phyloP scores from a whole-genome alignment of 2,888 invertebrate species.

The Coenonympha arcania region DNA sequence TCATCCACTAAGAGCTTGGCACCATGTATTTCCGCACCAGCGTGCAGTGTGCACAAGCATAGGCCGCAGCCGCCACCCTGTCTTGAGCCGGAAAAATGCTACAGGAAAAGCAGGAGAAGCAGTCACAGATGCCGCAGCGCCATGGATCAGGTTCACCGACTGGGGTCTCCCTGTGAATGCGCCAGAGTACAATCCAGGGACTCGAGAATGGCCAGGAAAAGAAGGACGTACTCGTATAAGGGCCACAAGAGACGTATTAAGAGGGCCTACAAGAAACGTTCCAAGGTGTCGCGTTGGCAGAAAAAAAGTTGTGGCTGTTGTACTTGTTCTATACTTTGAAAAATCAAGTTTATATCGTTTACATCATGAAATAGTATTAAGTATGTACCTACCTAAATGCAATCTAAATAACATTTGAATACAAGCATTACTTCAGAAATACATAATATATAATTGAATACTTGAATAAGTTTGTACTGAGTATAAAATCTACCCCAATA shows the following conservation, averaged over 20 bases:
- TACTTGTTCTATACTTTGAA: conserved; percentile 47
- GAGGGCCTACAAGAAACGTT: conserved; percentile 42
- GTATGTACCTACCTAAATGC: no score
- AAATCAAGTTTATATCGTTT: neutral
- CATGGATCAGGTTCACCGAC: conserved; percentile 44
- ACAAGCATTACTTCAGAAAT: no score
- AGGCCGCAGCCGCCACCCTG: conserved; percentile 56
- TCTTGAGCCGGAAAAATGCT: conserved; percentile 55
- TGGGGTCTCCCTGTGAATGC: conserved; percentile 49
- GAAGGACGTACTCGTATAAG: conserved; percentile 35
- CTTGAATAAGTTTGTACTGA: no score
- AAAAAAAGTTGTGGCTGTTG: conserved; percentile 46
- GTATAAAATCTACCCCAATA: no score
- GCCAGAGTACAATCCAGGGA: conserved; percentile 42
- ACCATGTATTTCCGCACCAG: conserved; percentile 56
- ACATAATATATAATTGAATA: no score
- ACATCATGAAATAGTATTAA: neutral
- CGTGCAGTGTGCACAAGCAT: conserved; percentile 55
- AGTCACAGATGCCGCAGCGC: conserved; percentile 55
- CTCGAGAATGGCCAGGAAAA: conserved; percentile 37
- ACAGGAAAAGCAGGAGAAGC: conserved; percentile 44
- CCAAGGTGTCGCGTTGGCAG: conserved; percentile 46
- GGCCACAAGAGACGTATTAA: conserved; percentile 44
- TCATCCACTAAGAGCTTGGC: conserved; percentile 46
- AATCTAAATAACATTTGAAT: no score